These are phyloP conservation scores for Drosophila limbata DNA, from an alignment of 2,888 invertebrate genomes.

Conservation along the genomic window DNA sequence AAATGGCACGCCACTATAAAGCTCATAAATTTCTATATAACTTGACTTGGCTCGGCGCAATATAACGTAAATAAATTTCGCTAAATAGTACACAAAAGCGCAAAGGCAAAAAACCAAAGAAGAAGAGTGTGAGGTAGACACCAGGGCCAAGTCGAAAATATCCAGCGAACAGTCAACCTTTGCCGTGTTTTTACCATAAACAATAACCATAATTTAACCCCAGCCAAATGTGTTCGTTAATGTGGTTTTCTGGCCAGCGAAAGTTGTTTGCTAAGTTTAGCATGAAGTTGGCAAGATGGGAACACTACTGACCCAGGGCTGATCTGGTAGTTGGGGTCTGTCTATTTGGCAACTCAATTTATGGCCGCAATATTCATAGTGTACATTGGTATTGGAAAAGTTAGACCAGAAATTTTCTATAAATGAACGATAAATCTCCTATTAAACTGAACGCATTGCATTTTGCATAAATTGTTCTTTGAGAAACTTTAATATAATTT, in stretches of 20 bases:
- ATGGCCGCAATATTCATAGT: conserved; percentile 38
- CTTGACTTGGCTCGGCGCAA: conserved; percentile 72
- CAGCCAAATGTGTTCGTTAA: conserved; percentile 60
- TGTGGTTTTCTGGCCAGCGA: conserved; percentile 59
- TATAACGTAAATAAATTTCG: conserved; percentile 75
- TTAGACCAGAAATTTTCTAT: background rate
- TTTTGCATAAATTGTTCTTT: background rate
- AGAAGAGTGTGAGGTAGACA: conserved; percentile 37
- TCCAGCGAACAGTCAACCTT: conserved; percentile 58
- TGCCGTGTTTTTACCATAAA: conserved; percentile 78
- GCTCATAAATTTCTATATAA: conserved; percentile 81
- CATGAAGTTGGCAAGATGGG: conserved; percentile 25
- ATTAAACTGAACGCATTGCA: background rate
- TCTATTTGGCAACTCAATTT: conserved; percentile 50
- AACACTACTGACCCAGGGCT: background rate
- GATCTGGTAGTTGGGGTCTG: conserved; percentile 7
- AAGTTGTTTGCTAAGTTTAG: conserved; percentile 57
- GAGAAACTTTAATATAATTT: background rate
- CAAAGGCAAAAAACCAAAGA: conserved; percentile 16
- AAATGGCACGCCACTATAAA: conserved; percentile 79
- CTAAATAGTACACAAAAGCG: conserved; percentile 66
- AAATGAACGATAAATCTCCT: background rate
- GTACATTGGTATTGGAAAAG: conserved; percentile 23
- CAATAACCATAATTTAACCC: conserved; percentile 83
- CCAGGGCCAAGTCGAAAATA: conserved; percentile 31